Conservation (phyloP, 1,140 invertebrate species). For the Trichomalopsis sarcophagae region DNA sequence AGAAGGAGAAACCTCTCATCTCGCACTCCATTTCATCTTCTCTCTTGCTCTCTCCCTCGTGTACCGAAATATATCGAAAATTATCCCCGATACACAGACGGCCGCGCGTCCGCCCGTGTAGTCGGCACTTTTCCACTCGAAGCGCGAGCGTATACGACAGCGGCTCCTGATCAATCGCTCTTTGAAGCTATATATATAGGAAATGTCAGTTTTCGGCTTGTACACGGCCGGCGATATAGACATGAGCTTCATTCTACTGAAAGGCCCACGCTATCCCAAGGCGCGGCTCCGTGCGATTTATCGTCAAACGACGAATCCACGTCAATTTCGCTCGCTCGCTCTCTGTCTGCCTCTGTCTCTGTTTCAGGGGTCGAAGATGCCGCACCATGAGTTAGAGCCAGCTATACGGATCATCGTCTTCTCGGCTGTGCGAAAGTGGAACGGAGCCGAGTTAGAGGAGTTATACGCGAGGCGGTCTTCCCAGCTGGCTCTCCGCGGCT, state of each 20-base stretch:
- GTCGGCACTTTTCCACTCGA: background rate
- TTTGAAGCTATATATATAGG: background rate
- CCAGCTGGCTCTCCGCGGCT: no score
- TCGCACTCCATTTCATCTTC: no score
- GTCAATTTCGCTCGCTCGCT: slow-evolving; percentile 1
- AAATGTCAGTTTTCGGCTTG: background rate
- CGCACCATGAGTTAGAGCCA: background rate
- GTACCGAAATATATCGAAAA: background rate
- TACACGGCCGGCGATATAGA: background rate
- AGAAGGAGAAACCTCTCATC: no score
- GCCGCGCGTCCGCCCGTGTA: background rate
- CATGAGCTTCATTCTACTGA: slow-evolving; percentile 2
- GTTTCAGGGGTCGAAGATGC: slow-evolving; percentile 30
- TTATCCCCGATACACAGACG: background rate
- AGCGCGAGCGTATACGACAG: background rate
- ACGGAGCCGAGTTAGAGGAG: background rate
- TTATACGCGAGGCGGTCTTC: background rate
- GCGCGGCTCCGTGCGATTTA: slow-evolving; percentile 1
- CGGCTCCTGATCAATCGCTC: background rate
- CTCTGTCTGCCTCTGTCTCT: background rate
- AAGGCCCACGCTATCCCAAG: slow-evolving; percentile 1
- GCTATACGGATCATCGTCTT: background rate
- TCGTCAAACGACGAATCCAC: slow-evolving; percentile 10
- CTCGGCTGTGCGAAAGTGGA: background rate
- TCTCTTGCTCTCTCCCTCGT: no score